Conservation (phyloP, 2,113 vertebrate species). For the Tragelaphus scriptus region DNA sequence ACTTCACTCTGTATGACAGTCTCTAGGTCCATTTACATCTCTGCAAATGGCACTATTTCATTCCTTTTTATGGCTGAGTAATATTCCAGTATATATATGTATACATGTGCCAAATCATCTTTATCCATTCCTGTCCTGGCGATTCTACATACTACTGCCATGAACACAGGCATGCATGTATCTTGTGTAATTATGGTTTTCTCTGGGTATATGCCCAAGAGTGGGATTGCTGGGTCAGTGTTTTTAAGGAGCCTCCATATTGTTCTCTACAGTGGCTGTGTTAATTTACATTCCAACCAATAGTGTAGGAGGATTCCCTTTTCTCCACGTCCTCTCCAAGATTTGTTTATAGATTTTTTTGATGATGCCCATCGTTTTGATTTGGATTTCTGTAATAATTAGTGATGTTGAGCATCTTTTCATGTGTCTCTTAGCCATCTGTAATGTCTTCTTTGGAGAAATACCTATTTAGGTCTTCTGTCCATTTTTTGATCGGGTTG, state of each 20-base stretch:
- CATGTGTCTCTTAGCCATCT: not conserved
- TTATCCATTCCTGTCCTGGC: not conserved
- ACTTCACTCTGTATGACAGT: not conserved
- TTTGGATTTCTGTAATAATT: not conserved
- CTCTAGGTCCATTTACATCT: not conserved
- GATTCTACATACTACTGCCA: not conserved
- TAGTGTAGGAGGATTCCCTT: not conserved
- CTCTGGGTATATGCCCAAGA: not conserved
- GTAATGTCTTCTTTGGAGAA: not conserved
- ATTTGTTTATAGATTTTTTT: not conserved
- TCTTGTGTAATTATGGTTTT: not conserved
- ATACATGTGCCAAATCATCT: not conserved
- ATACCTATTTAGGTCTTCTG: not conserved
- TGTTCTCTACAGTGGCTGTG: not conserved
- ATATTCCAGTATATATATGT: not conserved
- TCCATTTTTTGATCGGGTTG: not conserved
- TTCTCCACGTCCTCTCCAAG: not conserved
- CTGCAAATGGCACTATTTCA: not conserved
- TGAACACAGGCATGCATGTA: not conserved
- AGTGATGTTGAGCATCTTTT: not conserved
- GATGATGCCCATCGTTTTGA: not conserved
- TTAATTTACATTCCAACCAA: not conserved
- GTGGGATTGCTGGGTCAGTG: not conserved
- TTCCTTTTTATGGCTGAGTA: not conserved
- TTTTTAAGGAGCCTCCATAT: not conserved